Evolutionary conservation across 2,113 vertebrate species (phyloP), one percentile per base, ranked within the genome.

Genomic region (Nycticorax nycticorax): DNA sequence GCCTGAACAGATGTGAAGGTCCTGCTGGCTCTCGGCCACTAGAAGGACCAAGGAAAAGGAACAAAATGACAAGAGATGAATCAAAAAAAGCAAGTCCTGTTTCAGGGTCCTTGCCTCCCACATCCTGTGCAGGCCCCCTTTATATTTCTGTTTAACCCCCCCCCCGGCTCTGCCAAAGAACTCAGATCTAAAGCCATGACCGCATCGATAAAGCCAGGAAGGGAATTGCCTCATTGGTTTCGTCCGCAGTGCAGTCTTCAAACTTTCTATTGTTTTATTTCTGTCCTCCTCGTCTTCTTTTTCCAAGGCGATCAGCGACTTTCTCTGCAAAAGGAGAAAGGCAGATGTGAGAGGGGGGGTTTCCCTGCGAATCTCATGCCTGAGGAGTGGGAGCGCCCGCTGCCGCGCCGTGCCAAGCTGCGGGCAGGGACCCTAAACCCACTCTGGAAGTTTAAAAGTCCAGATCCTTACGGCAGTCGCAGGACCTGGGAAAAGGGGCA

Each of bases 241-340:
- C 2, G 99, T 99, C 97, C 99, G 97, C 88, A 99, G 98, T 83
- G 99, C 99, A 0, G 99, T 99, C 98, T 99, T 99, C 95, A 99
- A 97, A 96, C 99, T 99, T 97, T 99, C 99, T 3, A 99, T 99
- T 33, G 99, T 99, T 98, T 99, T 99, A 95, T 99, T 99, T 80
- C 99, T 99, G 94, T 99, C 99, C 82, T 99, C 99, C 89, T 99
- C 99, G 0, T 99, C 99, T 94, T 99, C 99, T 79, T 99, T 99
- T 91, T 99, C 99, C 97, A 99, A 97, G 72, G 99, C 99, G 11
- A 99, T 98, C 88, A 99, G 97, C 1, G 99, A 99, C 97, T 98
- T 99, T 96, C 99, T 99, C 99, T 99, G 97, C n/a, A 32, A 45
- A 76, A 24, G 74, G 73, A 97, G 77, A 97, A 95, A 95, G 48